Evolutionary conservation across 1,140 invertebrate species (phyloP), one percentile per base, ranked within the genome.

Genomic region (Drosophila repleta): DNA sequence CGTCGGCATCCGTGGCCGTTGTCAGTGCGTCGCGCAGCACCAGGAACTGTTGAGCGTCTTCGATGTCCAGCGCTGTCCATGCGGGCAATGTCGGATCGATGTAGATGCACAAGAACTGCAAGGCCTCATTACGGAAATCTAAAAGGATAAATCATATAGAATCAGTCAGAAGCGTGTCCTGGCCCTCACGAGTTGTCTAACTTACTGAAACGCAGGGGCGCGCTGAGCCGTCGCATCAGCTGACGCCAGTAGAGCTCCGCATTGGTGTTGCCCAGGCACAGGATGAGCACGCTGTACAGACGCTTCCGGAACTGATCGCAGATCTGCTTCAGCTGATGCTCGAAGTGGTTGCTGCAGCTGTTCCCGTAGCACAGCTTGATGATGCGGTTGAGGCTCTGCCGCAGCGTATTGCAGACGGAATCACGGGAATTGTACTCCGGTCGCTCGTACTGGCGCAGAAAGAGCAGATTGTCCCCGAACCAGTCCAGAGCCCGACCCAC

Each of bases 321-420:
- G 43, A 90, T 91, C 13, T 91, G 76, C 43, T 90, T 91, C 1
- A 94, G 82, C 10, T 82, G 91, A 51, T 92, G 82, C 20, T 92
- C 93, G 26, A 93, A 92, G 6, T 91, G 91, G 1, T 79, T 60
- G 1, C 72, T 91, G 83, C 3, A 91, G 74, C 53, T 90, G 83
- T 57, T 17, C 20, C 24, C 52, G 39, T 88, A 90, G 79, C 93
- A 92, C 13, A 94, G 90, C 17, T 84, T 74, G 29, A 92, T 79
- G 24, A 91, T 57, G 1, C 61, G 52, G 8, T 79, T 73, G 32
- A 92, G 55, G 29, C 75, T 80, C 20, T 52, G 48, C 0, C 83
- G 76, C 18, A 92, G 49, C 15, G 83, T 79, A 55, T 92, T 92
- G 69, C 70, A 73, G 5, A 92, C 75, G 5, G 91, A 92, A 48